These are phyloP conservation scores for Megaceryle torquata DNA, from an alignment of 2,113 vertebrate genomes.

Conservation along the genomic window DNA sequence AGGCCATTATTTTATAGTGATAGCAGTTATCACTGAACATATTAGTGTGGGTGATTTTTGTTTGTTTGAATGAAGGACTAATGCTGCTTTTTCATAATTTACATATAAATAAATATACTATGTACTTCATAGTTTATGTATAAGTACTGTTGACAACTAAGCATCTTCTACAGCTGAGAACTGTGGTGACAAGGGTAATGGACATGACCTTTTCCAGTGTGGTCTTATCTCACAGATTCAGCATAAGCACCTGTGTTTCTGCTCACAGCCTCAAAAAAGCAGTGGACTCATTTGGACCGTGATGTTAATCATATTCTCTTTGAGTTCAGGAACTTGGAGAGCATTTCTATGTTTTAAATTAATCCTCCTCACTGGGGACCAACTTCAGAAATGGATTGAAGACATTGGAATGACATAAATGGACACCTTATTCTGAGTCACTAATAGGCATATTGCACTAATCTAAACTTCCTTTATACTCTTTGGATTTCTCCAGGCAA, in stretches of 20 bases:
- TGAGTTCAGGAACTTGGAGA: conserved; percentile 1
- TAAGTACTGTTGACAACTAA: background rate
- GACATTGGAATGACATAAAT: background rate
- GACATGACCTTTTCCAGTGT: accelerated
- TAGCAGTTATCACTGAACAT: background rate
- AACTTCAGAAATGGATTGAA: conserved; percentile 24
- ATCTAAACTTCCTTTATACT: conserved; percentile 3
- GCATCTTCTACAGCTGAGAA: background rate
- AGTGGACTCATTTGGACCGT: background rate
- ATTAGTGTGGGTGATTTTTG: background rate
- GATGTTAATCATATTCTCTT: conserved; percentile 2
- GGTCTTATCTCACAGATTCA: background rate
- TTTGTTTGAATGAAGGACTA: background rate
- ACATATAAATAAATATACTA: background rate
- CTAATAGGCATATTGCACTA: conserved; percentile 25
- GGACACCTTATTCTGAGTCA: conserved; percentile 14
- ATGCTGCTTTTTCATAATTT: background rate
- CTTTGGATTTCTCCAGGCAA: conserved; percentile 1
- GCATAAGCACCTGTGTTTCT: background rate
- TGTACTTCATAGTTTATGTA: background rate
- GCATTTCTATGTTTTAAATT: conserved; percentile 25
- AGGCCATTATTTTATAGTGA: background rate
- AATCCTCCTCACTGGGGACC: conserved; percentile 9
- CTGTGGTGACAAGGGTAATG: background rate
- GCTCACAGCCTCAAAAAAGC: background rate